Evolutionary conservation across 2,797 vertebrate genomes (phyloP), one percentile per base, ranked within the genome.

Genomic region (Coregonus suidteri): DNA sequence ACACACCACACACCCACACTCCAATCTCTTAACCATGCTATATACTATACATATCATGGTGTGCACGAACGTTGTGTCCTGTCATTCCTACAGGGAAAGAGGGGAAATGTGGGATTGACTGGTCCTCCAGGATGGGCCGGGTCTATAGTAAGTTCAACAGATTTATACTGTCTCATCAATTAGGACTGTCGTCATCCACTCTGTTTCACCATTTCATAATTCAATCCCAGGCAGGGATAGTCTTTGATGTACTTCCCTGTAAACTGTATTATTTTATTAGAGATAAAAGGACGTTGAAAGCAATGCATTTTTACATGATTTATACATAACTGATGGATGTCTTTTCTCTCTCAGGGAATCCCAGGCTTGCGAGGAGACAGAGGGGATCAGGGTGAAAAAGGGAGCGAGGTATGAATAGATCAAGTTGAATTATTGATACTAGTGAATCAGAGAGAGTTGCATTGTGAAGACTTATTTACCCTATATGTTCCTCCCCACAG

Each of bases 41-140:
- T 71, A 18, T 73, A 20, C 3, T 15, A 31, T 51, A 54, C 30
- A 14, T 31, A 47, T 31, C 52, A n/a, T 18, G 31, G 52, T n/a
- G 4, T 34, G 35, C 20, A 7, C 56, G 14, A 16, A 14, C 9
- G 20, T 37, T 53, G 69, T 5, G 47, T 86, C 77, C 80, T 78
- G 14, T 54, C 20, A 74, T 41, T 77, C 54, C 1, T 81, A 81
- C 81, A 98, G 97, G 96, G 96, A 18, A 72, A 75, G 14, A 92
- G 85, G 9, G 96, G 96, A 76, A 88, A 86, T 2, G 7, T 68
- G 0, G 97, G 96, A 75, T 78, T 72, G 6, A 47, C 41, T 3
- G 97, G 97, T 20, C 86, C 90, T 0, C 79, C 77, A 1, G 96
- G 97, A 6, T 95, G 95, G 84, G 88, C 93, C 0, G 97, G 96